phyloP scores from a whole-genome alignment of 64 coral and sea anemone genomes.

The Stylophora pistillata region DNA sequence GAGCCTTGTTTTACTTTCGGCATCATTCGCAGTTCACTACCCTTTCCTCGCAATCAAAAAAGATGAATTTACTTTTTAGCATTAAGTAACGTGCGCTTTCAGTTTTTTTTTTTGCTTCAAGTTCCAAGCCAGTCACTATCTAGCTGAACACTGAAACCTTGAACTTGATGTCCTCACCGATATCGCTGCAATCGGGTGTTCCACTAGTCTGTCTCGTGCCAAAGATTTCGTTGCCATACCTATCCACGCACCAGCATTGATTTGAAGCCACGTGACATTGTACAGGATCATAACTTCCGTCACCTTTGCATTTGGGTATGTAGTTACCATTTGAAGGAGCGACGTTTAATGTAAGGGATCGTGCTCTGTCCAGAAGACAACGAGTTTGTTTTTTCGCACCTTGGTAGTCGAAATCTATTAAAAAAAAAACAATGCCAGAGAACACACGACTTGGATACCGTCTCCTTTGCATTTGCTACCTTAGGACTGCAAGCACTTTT shows the following conservation, averaged over 20 bases:
- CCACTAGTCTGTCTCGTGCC: constrained; percentile 34
- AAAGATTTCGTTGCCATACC: constrained; percentile 55
- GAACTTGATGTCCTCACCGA: constrained; percentile 12
- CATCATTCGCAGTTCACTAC: too few species aligned
- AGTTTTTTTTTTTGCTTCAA: too few species aligned
- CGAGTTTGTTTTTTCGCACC: neutral
- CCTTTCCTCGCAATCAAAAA: too few species aligned
- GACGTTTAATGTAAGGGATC: constrained; percentile 6
- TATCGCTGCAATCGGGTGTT: constrained; percentile 14
- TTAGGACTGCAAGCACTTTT: too few species aligned
- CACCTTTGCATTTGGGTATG: constrained; percentile 64
- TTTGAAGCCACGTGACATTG: constrained; percentile 63
- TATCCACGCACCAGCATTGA: constrained; percentile 84
- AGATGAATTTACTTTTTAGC: too few species aligned
- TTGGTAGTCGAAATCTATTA: neutral
- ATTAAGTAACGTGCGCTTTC: too few species aligned
- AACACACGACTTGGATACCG: neutral
- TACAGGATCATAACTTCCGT: constrained; percentile 54
- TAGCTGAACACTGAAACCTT: neutral
- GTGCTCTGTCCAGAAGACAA: constrained; percentile 33
- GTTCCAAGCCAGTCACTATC: neutral
- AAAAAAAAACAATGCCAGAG: neutral
- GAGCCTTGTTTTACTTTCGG: too few species aligned
- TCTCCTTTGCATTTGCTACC: too few species aligned
- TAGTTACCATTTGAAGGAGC: constrained; percentile 6